Percentiles rank a stretch among this genome's conserved stretches.
phyloP scores from a whole-genome alignment of 2,888 invertebrate species.

The Seira musarum region DNA sequence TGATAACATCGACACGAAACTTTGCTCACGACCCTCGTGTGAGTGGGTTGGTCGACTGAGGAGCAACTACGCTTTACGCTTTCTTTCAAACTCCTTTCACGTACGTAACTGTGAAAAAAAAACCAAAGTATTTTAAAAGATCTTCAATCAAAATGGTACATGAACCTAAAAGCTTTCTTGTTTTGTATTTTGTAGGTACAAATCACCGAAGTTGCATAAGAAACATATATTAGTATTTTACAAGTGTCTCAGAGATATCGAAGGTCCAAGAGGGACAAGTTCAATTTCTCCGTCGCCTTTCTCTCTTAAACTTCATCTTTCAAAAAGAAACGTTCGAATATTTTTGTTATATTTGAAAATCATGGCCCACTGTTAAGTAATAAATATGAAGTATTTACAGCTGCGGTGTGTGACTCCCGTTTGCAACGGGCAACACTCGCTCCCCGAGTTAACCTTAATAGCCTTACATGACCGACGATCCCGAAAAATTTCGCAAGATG shows the following conservation, averaged over 20 bases:
- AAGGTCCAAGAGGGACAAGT: constrained; percentile 41
- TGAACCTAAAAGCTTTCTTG: no score
- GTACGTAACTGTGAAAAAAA: no score
- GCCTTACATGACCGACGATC: constrained; percentile 67
- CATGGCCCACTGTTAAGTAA: constrained; percentile 69
- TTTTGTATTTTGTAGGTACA: neutral
- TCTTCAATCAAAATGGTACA: no score
- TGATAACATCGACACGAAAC: no score
- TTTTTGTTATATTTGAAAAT: constrained; percentile 61
- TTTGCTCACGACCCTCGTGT: no score
- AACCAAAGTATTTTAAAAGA: no score
- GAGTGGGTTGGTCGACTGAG: no score
- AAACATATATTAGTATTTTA: neutral
- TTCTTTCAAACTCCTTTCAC: no score
- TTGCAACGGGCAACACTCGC: constrained; percentile 68
- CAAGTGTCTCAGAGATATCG: neutral
- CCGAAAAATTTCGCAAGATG: constrained; percentile 58
- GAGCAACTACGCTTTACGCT: no score
- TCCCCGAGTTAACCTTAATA: constrained; percentile 36
- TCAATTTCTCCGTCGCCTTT: constrained; percentile 39
- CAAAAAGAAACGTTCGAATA: constrained; percentile 46
- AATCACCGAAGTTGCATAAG: neutral
- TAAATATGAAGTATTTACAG: constrained; percentile 68
- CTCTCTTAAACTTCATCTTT: constrained; percentile 24
- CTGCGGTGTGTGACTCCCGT: constrained; percentile 66